Base-by-base conservation (phyloP, 2,113 vertebrate genomes). In the Oncorhynchus clarkii region DNA sequence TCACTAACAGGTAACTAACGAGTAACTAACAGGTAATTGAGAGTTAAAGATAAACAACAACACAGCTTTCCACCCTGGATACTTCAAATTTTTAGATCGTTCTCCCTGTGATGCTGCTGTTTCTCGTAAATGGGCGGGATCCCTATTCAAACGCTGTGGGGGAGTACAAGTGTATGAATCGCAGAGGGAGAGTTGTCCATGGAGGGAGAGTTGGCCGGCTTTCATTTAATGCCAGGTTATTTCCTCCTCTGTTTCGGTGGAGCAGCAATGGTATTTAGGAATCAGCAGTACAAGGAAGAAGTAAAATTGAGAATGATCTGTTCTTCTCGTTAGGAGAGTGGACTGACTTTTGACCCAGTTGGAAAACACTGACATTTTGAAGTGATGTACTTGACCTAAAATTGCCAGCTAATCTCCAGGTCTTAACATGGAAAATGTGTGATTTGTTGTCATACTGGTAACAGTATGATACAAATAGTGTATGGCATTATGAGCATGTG, bases 91-190 rank as follows among this genome's bases (percentile, higher is more conserved):
- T 1, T 66, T 65, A 83, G 76, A 88, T 88, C 76, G 24, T 77
- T 86, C 86, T 90, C 67, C 74, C 78, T 13, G n/a, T 79, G 77
- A 80, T 1, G 8, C 45, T 76, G 68, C 51, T 62, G 74, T 70
- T 91, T 88, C 88, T 86, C 82, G 84, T 89, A 90, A 90, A 86
- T 64, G 87, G 79, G 83, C 77, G 88, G 80, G 84, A 88, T 91
- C 89, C 87, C 84, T 27, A 67, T 57, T 80, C 80, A 45, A 64
- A 67, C 0, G 13, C 4, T 27, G 11, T 14, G 26, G 5, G n/a
- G 85, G 79, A 88, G 70, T 78, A 79, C 80, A 84, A 88, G 78
- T 81, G 76, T 69, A 82, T 87, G 84, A 87, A 86, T 87, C 77
- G 78, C 75, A 83, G 39, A 45, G 39, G 39, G 39, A 45, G 39